Conservation (phyloP, 2,113 vertebrate genomes). For the Panthera tigris region DNA sequence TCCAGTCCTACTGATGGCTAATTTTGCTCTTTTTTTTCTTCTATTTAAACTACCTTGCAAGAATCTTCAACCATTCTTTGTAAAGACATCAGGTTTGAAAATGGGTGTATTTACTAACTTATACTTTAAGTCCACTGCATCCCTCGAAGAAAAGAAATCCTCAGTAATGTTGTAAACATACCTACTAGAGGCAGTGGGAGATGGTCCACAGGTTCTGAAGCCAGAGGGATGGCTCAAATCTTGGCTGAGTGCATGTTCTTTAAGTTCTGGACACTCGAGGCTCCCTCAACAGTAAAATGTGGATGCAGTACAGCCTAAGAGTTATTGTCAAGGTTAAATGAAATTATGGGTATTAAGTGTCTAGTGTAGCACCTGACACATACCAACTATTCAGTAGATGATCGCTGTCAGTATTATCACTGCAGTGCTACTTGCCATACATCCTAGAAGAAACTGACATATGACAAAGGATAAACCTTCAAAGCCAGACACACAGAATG, state of each 20-base stretch:
- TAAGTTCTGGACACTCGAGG: neutral
- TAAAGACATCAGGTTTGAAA: constrained; percentile 27
- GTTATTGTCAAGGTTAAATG: neutral
- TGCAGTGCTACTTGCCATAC: neutral
- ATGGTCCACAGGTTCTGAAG: neutral
- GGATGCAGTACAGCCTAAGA: neutral
- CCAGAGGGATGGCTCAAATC: neutral
- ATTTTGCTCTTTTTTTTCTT: neutral
- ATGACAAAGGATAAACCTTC: neutral
- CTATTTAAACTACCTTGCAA: constrained; percentile 2
- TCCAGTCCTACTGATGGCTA: neutral
- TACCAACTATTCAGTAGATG: neutral
- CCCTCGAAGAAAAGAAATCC: neutral
- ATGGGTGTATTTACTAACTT: neutral
- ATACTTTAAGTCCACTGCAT: neutral
- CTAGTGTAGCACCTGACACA: neutral
- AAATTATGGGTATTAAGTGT: neutral
- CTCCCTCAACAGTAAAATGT: neutral
- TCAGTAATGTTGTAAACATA: neutral
- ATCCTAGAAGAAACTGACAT: neutral
- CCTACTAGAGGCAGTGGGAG: neutral
- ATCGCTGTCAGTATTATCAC: neutral
- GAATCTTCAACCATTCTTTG: neutral
- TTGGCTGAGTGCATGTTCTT: neutral
- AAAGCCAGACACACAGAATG: neutral